Evolutionary conservation across 1,140 invertebrate species (phyloP).

Genomic region (Bradynema listronoti): DNA sequence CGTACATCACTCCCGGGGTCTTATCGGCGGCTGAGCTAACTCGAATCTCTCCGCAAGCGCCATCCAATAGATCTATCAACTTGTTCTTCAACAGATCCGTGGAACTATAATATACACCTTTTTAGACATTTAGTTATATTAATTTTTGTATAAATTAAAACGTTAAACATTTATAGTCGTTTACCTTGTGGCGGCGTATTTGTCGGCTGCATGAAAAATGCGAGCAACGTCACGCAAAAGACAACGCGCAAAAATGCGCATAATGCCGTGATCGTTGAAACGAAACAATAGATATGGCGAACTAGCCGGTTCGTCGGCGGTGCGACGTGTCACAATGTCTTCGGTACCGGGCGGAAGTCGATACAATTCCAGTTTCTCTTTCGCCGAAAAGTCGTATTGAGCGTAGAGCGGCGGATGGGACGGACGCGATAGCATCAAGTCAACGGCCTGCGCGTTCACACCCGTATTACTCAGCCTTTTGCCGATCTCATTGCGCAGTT

Average conservation of each 20-base stretch:
- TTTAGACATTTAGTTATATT: background rate
- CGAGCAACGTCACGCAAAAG: slow-evolving; percentile 32
- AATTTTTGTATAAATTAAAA: background rate
- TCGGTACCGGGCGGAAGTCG: slow-evolving; percentile 33
- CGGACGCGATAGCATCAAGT: slow-evolving; percentile 34
- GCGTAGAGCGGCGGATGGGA: slow-evolving; percentile 30
- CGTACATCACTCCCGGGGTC: slow-evolving; percentile 63
- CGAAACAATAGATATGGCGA: slow-evolving; percentile 47
- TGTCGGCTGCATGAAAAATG: slow-evolving; percentile 25
- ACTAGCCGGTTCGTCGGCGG: too few species aligned
- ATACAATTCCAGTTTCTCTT: slow-evolving; percentile 45
- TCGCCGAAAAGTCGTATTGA: slow-evolving; percentile 43
- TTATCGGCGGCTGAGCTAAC: slow-evolving; percentile 61
- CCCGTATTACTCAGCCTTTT: slow-evolving; percentile 17
- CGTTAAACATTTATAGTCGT: background rate
- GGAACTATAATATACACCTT: slow-evolving; percentile 24
- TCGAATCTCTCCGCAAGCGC: slow-evolving; percentile 96
- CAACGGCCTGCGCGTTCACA: slow-evolving; percentile 14
- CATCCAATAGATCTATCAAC: slow-evolving; percentile 69
- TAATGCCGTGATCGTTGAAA: slow-evolving; percentile 37
- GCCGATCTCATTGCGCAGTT: slow-evolving; percentile 32
- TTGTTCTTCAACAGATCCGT: slow-evolving; percentile 33
- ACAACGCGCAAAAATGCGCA: slow-evolving; percentile 44
- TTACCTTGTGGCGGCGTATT: slow-evolving; percentile 32
- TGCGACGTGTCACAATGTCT: slow-evolving; percentile 22